Evolutionary conservation across 2,113 vertebrate species (phyloP).

Genomic region (Tapirus terrestris): DNA sequence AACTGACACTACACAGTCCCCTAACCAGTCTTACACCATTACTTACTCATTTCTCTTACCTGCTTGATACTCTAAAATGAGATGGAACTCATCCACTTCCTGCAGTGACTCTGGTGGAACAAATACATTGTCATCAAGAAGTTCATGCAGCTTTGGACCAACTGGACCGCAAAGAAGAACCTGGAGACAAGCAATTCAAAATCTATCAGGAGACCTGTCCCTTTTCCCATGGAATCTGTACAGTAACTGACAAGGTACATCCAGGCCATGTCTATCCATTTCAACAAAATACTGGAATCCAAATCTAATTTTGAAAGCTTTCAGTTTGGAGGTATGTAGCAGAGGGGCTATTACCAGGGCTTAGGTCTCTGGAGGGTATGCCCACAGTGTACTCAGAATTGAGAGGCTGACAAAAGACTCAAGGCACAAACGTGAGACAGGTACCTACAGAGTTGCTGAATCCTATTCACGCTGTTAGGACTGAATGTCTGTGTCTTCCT

Average conservation of each 20-base stretch:
- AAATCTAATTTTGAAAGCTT: background rate
- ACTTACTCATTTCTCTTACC: conserved; percentile 84
- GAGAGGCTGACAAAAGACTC: background rate
- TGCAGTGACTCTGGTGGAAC: conserved; percentile 96
- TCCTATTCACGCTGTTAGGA: background rate
- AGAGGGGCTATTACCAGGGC: background rate
- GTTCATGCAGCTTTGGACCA: conserved; percentile 96
- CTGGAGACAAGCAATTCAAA: conserved; percentile 81
- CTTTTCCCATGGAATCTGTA: background rate
- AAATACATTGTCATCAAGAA: conserved; percentile 94
- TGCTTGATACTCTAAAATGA: conserved; percentile 98
- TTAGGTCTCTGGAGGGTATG: background rate
- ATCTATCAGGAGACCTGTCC: background rate
- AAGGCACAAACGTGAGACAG: background rate
- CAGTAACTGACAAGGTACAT: background rate
- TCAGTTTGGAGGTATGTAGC: background rate
- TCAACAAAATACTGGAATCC: background rate
- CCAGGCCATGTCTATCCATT: background rate
- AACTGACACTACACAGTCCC: background rate
- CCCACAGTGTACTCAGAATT: background rate
- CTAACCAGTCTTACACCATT: background rate
- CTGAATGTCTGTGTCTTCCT: background rate
- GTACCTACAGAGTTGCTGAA: background rate
- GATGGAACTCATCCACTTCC: conserved; percentile 95
- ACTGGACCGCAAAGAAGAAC: conserved; percentile 96